These are phyloP conservation scores for Lypha dubia DNA, from an alignment of 2,888 invertebrate species.

Conservation along the genomic window DNA sequence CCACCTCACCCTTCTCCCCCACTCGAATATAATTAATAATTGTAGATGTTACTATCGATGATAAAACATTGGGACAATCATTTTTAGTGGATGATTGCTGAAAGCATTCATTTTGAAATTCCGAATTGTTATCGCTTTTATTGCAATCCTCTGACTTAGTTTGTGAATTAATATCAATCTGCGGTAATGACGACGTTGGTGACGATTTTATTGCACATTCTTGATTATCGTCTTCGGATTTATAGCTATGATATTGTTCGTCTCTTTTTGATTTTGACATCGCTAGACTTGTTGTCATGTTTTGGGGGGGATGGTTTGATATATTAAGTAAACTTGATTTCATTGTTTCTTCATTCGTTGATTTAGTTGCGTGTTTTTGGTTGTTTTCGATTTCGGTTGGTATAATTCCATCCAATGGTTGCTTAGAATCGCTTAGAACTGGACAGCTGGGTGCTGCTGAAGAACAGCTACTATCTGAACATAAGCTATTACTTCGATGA, in stretches of 20 bases:
- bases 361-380: slow-evolving; percentile 33
- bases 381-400: slow-evolving; percentile 22
- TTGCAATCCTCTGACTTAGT: slow-evolving; percentile 6
- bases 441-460: not conserved
- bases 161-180: not conserved
- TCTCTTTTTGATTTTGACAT: slow-evolving; percentile 8
- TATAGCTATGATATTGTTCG: slow-evolving; percentile 21
- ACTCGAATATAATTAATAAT: not conserved
- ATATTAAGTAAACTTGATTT: slow-evolving; percentile 28
- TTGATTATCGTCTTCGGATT: slow-evolving; percentile 22
- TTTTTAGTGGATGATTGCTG: slow-evolving; percentile 1
- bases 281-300: not conserved
- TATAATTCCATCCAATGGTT: not conserved
- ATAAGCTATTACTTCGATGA: slow-evolving; percentile 41
- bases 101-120: slow-evolving; percentile 15
- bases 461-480: slow-evolving; percentile 42
- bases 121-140: not conserved
- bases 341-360: slow-evolving; percentile 39
- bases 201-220: slow-evolving; percentile 28
- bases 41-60: not conserved
- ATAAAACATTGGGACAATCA: not conserved
- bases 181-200: not conserved
- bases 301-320: slow-evolving; percentile 25
- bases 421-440: slow-evolving; percentile 20
- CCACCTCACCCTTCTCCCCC: not conserved